Evolutionary conservation across 1,140 invertebrate genomes (phyloP).

Genomic region (Stegodyphus mimosarum): DNA sequence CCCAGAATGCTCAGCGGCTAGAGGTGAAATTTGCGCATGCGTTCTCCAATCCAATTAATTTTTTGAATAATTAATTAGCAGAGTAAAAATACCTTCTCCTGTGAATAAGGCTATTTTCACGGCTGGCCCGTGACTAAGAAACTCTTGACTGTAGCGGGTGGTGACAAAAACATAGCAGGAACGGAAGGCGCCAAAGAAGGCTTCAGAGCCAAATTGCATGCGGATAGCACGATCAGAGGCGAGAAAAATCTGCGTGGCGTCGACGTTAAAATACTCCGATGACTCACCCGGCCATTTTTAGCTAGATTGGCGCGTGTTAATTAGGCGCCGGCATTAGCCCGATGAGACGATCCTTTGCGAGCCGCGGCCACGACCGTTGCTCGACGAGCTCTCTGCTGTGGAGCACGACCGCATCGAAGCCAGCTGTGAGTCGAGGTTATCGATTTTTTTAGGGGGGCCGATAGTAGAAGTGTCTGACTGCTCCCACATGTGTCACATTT

Average conservation of each 20-base stretch:
- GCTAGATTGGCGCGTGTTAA: constrained; percentile 56
- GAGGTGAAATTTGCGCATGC: constrained; percentile 41
- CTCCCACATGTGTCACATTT: constrained; percentile 61
- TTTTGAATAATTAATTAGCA: constrained; percentile 62
- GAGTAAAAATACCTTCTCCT: constrained; percentile 61
- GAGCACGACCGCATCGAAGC: constrained; percentile 11
- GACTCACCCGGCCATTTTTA: constrained; percentile 58
- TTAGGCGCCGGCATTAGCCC: constrained; percentile 48
- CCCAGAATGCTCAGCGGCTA: constrained; percentile 37
- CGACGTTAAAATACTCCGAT: constrained; percentile 53
- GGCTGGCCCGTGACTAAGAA: constrained; percentile 38
- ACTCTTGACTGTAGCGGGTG: constrained; percentile 19
- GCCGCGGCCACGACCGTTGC: constrained; percentile 16
- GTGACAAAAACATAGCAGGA: constrained; percentile 8
- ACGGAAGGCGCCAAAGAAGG: constrained; percentile 9
- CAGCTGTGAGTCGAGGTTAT: constrained; percentile 55
- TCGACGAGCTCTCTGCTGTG: constrained; percentile 25
- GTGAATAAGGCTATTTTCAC: constrained; percentile 59
- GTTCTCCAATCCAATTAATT: constrained; percentile 57
- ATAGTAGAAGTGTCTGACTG: constrained; percentile 58
- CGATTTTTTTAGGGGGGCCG: constrained; percentile 44
- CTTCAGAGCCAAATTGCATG: constrained; percentile 41
- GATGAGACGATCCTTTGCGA: constrained; percentile 16
- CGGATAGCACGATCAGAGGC: constrained; percentile 33
- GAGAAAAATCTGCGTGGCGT: constrained; percentile 58